phyloP scores from a whole-genome alignment of 2,113 vertebrate genomes.

The Arizona elegans region DNA sequence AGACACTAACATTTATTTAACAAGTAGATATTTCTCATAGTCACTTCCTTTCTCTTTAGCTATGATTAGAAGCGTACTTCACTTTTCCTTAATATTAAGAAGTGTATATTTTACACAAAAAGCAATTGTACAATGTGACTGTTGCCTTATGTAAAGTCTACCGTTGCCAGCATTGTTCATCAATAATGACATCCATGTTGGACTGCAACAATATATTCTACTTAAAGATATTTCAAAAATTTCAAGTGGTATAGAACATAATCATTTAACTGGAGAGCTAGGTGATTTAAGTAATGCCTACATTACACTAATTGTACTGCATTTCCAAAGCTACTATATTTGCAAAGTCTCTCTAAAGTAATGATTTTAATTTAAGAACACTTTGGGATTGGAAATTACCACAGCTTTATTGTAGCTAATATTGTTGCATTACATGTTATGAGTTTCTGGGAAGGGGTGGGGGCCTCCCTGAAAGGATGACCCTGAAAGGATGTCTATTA shows the following conservation, averaged over 20 bases:
- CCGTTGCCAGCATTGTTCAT: background rate
- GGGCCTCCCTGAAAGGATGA: background rate
- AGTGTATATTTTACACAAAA: background rate
- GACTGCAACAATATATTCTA: background rate
- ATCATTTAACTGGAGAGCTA: background rate
- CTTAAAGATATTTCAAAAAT: background rate
- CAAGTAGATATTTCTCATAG: conserved; percentile 35
- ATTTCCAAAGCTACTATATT: background rate
- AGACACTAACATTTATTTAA: conserved; percentile 40
- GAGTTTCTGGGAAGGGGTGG: background rate
- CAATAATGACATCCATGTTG: background rate
- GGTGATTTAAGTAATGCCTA: background rate
- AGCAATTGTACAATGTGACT: conserved; percentile 10
- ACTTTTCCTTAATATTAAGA: conserved; percentile 17
- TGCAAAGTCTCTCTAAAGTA: background rate
- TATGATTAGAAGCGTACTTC: conserved; percentile 40
- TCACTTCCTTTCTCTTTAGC: conserved; percentile 48
- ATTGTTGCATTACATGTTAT: background rate
- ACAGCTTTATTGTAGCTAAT: background rate
- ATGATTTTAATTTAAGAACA: background rate
- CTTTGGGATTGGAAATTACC: background rate
- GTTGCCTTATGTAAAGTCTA: background rate
- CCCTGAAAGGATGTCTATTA: background rate
- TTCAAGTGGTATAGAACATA: background rate
- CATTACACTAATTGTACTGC: background rate